A percentile compares a stretch with the other conserved stretches of the same genome.
phyloP scores from a whole-genome alignment of 2,113 vertebrate species.

The Terrapene triunguis region DNA sequence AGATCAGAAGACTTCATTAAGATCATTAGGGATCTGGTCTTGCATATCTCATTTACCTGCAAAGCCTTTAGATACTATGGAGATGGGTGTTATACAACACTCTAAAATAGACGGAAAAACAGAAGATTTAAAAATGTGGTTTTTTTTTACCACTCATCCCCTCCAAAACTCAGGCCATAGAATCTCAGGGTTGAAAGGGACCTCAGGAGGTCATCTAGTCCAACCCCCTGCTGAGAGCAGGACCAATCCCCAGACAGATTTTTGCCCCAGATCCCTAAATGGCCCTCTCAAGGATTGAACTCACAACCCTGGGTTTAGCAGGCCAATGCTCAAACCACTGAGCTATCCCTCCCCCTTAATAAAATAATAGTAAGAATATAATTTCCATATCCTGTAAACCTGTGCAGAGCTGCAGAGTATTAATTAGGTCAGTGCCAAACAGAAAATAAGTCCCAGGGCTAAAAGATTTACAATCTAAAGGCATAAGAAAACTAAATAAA shows the following conservation, averaged over 20 bases:
- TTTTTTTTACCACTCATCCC: neutral
- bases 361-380: neutral
- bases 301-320: too few species aligned
- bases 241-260: too few species aligned
- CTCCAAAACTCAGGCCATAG: neutral
- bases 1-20: neutral
- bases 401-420: neutral
- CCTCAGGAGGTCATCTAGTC: too few species aligned
- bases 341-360: neutral
- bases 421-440: neutral
- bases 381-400: neutral
- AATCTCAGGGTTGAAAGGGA: too few species aligned
- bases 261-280: too few species aligned
- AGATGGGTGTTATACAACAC: neutral
- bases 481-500: neutral
- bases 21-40: neutral
- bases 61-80: neutral
- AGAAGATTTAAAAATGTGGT: neutral
- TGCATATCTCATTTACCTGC: neutral
- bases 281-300: too few species aligned
- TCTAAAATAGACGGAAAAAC: neutral
- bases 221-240: too few species aligned
- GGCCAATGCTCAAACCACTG: too few species aligned
- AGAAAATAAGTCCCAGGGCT: neutral
- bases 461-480: neutral